Percentiles rank a stretch among this genome's conserved stretches.
Evolutionary conservation across 2,888 invertebrate species (phyloP).

Genomic region (Caenorhabditis drosophilae): DNA sequence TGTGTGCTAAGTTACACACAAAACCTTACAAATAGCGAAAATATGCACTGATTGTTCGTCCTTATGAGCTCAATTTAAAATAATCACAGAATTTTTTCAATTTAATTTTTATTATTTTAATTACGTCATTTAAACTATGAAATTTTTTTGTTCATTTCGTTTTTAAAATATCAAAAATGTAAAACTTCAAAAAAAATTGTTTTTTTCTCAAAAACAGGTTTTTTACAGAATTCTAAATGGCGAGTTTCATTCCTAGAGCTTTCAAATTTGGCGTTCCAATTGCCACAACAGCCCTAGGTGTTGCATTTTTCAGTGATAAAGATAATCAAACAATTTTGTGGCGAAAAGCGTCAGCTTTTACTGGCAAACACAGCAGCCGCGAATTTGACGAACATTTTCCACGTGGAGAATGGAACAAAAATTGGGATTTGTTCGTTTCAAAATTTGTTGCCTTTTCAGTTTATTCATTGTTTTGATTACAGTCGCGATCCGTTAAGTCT

Average conservation of each 20-base stretch:
- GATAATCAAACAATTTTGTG: conserved; percentile 8
- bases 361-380: conserved; percentile 7
- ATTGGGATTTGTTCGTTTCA: conserved; percentile 66
- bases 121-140: too few species aligned
- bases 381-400: conserved; percentile 50
- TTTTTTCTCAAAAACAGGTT: background rate
- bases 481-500: conserved; percentile 62
- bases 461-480: conserved; percentile 12
- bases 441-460: conserved; percentile 11
- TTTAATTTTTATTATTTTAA: background rate
- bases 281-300: conserved; percentile 13
- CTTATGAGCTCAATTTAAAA: conserved; percentile 3
- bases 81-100: background rate
- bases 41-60: background rate
- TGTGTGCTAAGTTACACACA: conserved; percentile 4
- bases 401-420: conserved; percentile 61
- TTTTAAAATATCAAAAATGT: too few species aligned
- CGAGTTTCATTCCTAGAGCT: conserved; percentile 11
- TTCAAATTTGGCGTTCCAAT: conserved; percentile 23
- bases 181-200: background rate
- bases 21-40: background rate
- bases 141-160: too few species aligned
- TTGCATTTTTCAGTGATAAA: conserved; percentile 10
- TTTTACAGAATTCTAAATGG: conserved; percentile 4
- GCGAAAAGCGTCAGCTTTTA: conserved; percentile 24